Evolutionary conservation across 2,113 vertebrate genomes (phyloP).

Genomic region (Galeopterus variegatus): DNA sequence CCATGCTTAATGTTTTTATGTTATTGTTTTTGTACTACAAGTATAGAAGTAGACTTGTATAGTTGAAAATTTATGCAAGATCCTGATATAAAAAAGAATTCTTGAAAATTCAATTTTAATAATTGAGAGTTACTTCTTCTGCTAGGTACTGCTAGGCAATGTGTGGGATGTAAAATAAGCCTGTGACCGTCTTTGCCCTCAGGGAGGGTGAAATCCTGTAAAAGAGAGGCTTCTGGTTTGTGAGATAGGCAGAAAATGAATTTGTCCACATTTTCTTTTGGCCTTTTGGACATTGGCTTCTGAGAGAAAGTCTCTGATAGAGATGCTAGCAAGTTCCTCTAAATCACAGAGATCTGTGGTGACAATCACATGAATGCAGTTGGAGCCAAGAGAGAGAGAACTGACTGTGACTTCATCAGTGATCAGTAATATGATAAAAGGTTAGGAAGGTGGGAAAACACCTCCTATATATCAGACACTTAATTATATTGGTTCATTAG

Average conservation of each 20-base stretch:
- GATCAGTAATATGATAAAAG: neutral
- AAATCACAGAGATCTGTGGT: neutral
- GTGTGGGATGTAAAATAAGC: rapidly evolving
- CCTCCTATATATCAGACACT: neutral
- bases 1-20: neutral
- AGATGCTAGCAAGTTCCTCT: neutral
- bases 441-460: neutral
- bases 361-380: neutral
- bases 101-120: conserved; percentile 39
- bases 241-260: conserved; percentile 29
- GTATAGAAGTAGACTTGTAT: conserved; percentile 41
- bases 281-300: neutral
- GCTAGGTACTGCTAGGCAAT: neutral
- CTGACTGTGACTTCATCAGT: neutral
- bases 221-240: conserved; percentile 56
- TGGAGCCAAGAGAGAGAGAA: neutral
- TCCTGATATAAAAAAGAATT: conserved; percentile 66
- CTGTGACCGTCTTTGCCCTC: neutral
- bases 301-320: conserved; percentile 7
- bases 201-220: neutral
- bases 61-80: neutral
- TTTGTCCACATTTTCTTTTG: conserved; percentile 24
- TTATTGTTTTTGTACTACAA: conserved; percentile 10
- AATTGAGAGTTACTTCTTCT: conserved; percentile 9
- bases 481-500: conserved; percentile 31